Base-by-base conservation (phyloP, 2,113 vertebrate species). In the Podarcis cretensis region DNA sequence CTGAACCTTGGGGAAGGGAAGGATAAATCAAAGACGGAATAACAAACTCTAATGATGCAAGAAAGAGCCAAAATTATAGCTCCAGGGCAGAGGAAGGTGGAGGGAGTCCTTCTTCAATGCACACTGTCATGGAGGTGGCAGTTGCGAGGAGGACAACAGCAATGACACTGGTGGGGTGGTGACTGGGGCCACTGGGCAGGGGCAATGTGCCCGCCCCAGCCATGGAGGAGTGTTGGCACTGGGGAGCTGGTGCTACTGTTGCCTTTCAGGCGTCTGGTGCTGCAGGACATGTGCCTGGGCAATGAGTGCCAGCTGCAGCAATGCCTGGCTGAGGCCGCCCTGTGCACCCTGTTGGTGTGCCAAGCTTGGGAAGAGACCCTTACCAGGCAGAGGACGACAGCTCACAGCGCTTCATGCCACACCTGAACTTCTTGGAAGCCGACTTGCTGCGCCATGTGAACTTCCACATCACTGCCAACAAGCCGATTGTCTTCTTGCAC, bases 251-350 rank as follows among this genome's bases (percentile, higher is more conserved):
- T 48, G 48, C 48, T 48, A 9, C 30, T 2, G 5, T 35, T 40
- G 14, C 25, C 66, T 68, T 68, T 43, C 14, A 43, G 16, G 40
- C 37, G 74, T 16, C 16, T 20, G 5, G 69, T 14, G 32, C 94
- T 99, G 93, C 98, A 99, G 96, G 99, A 99, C 89, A 97, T 98
- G 35, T 99, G 98, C 93, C 98, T 99, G 32, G 98, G 97, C 85
- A 98, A 98, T 80, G 98, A 98, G 94, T 99, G 98, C 96, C 98
- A 97, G 96, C 94, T 98, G 88, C 97, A 66, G 66, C 76, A 1
- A 48, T 66, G 66, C 66, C n/a, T 20, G 48, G 98, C 40, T 97
- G 97, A 95, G 95, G 97, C 90, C 96, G 96, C 93, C 93, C 96
- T 0, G 91, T 96, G 94, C 98, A 96, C 95, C 96, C 95, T 75